These are phyloP conservation scores for Hapalemur alaotrensis DNA, from an alignment of 2,797 vertebrate genomes.

Conservation along the genomic window DNA sequence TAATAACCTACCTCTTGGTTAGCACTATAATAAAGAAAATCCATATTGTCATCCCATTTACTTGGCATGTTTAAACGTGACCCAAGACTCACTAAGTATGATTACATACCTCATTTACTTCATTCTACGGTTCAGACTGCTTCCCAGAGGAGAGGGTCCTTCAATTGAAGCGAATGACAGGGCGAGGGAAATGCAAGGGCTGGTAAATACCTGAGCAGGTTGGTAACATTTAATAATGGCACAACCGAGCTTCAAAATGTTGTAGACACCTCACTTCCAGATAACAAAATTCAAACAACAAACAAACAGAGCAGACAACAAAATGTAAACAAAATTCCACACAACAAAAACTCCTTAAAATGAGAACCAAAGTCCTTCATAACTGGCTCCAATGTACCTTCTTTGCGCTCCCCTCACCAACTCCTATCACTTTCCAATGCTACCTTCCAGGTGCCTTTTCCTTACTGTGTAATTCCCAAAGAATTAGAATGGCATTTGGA, in stretches of 20 bases:
- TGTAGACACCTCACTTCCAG: neutral
- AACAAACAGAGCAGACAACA: neutral
- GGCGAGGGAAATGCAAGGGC: neutral
- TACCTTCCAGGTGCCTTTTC: neutral
- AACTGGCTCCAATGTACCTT: neutral
- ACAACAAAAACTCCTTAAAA: neutral
- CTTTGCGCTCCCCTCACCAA: neutral
- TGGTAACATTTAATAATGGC: neutral
- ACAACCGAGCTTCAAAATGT: constrained; percentile 11
- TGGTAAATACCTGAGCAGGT: neutral
- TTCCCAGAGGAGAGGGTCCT: neutral
- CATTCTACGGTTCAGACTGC: neutral
- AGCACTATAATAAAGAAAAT: neutral
- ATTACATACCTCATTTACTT: neutral
- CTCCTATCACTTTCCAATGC: neutral
- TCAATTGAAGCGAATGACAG: neutral
- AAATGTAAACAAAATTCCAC: neutral
- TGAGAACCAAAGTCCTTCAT: neutral
- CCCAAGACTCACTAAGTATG: neutral
- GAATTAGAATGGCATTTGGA: constrained; percentile 11
- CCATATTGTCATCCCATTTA: neutral
- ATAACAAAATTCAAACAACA: neutral
- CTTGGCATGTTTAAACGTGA: neutral
- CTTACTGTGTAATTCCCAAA: neutral
- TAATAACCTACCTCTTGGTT: neutral